phyloP scores from a whole-genome alignment of 2,888 invertebrate genomes.

The Polyommatus icarus region DNA sequence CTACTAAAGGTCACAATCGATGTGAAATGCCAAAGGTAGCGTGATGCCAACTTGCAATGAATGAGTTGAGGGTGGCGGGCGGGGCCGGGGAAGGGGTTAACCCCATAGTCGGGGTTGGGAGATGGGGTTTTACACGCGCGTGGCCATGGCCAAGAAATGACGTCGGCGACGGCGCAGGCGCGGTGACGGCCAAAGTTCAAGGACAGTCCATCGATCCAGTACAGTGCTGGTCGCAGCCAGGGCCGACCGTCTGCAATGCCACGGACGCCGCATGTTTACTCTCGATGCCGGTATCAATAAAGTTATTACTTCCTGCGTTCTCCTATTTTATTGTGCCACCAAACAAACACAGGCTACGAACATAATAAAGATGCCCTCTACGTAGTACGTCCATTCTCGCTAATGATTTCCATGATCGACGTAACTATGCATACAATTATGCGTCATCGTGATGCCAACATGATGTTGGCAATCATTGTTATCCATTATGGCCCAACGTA shows the following conservation, averaged over 20 bases:
- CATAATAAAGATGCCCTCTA: too few species aligned
- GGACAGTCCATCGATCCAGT: conserved; percentile 72
- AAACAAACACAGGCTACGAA: too few species aligned
- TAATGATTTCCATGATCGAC: too few species aligned
- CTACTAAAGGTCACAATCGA: conserved; percentile 64
- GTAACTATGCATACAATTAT: too few species aligned
- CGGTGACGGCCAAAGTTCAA: conserved; percentile 62
- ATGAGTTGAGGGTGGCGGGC: conserved; percentile 42
- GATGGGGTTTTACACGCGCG: conserved; percentile 57
- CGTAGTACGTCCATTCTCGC: too few species aligned
- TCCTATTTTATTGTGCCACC: background rate
- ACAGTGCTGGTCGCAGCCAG: conserved; percentile 56
- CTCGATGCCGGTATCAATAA: background rate
- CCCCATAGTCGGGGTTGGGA: conserved; percentile 37
- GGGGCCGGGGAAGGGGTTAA: conserved; percentile 36
- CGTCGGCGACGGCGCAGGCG: conserved; percentile 70
- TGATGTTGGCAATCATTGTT: too few species aligned
- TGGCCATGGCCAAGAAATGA: conserved; percentile 73
- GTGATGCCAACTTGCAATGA: conserved; percentile 41
- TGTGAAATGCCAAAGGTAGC: conserved; percentile 67
- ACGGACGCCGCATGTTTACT: conserved; percentile 46
- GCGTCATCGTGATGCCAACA: too few species aligned
- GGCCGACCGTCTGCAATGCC: conserved; percentile 64
- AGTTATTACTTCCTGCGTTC: background rate
- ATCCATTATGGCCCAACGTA: background rate